These are phyloP conservation scores for Cyrtonyx montezumae DNA, from an alignment of 2,113 vertebrate genomes.

Conservation along the genomic window DNA sequence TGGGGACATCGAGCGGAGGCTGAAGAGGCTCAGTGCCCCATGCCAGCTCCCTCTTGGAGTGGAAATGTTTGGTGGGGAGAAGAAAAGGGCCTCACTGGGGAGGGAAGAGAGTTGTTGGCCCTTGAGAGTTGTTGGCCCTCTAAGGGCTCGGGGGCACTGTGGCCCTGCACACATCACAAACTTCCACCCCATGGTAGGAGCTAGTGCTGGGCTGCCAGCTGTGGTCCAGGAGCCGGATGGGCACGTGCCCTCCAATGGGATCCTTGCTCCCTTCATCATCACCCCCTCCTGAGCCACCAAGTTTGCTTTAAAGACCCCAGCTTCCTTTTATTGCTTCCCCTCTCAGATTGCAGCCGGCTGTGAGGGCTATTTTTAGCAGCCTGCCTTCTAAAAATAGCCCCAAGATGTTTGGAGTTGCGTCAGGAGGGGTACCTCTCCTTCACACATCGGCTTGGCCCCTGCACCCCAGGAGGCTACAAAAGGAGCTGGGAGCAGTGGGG, in stretches of 20 bases:
- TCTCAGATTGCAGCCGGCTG: constrained; percentile 62
- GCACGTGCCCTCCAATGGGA: neutral
- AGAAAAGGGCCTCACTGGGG: neutral
- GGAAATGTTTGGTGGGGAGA: neutral
- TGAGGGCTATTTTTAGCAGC: constrained; percentile 77
- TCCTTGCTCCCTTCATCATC: constrained; percentile 2
- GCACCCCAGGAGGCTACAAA: constrained; percentile 73
- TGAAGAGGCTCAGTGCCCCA: neutral
- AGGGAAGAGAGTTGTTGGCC: neutral
- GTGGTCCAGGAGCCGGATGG: neutral
- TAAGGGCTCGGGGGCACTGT: neutral
- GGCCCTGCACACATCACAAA: neutral
- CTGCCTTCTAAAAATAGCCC: constrained; percentile 76
- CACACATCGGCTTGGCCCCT: constrained; percentile 14
- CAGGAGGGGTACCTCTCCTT: constrained; percentile 76
- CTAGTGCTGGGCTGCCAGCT: neutral
- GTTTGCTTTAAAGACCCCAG: constrained; percentile 67
- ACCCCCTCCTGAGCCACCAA: constrained; percentile 59
- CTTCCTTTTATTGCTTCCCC: constrained; percentile 76
- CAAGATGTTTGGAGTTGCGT: constrained; percentile 73
- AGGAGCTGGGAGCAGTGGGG: constrained; percentile 61
- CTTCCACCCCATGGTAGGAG: neutral
- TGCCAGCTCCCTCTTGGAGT: neutral
- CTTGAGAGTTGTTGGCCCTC: neutral
- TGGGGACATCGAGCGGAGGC: accelerated